Base-by-base conservation (phyloP, 1,140 invertebrate species). In the Aphis gossypii region DNA sequence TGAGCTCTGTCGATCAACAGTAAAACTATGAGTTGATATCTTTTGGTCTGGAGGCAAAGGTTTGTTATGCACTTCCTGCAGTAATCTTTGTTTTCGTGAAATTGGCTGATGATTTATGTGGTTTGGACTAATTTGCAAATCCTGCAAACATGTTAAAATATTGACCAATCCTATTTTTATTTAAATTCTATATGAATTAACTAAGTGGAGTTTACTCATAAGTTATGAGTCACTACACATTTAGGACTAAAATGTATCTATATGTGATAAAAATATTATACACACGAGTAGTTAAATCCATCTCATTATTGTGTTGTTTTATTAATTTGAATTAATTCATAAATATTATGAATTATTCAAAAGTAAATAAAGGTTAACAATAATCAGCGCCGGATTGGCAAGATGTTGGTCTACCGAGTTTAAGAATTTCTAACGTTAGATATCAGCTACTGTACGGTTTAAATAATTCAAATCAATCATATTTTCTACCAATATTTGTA, bases 51-150 rank as follows among this genome's bases (percentile, higher is more conserved):
- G 82, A 54, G 82, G 20, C 18, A n/a, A n/a, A 83, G 48, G 76
- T 38, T 35, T 44, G 86, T 84, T 93, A 38, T 93, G 44, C 25
- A 93, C 56, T 46, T 94, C 90, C 86, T 94, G 94, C n/a, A 94
- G 91, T 48, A 92, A 92, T 68, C 94, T 91, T 89, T 94, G 94
- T 41, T 94, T 94, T 46, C 93, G 89, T 0, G 91, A 92, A 83
- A 93, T 93, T 84, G 92, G 82, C 38, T 93, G 92, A 44, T 93
- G 68, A 41, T 41, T 20, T 7, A 44, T 51, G 30, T 86, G 92
- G n/a, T 86, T 93, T 44, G 68, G 48, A 44, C 38, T 93, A 84
- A 30, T 54, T 54, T 56, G 48, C 4, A 30, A 84, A 83, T 93
- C 92, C 92, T 93, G 46, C 11, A 56, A 92, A 91, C 11, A 90